Base-by-base conservation (phyloP, 1,140 invertebrate species). In the Theocolax elegans region DNA sequence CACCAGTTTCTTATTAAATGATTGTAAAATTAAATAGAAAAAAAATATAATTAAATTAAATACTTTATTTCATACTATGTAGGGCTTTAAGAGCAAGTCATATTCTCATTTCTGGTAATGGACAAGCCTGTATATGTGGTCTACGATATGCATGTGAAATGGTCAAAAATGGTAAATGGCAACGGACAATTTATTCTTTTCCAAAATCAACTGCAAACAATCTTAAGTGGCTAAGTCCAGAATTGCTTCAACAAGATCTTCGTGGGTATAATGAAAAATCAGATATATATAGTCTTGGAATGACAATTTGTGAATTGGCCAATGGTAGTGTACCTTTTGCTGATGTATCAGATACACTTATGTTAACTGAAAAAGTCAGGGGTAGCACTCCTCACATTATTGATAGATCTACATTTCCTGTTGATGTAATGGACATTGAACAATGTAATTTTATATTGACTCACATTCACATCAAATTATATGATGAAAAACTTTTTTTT, bases 211-310 rank as follows among this genome's bases (percentile, higher is more conserved):
- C 89, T 40, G 87, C 89, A 64, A 85, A 89, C 31, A 92, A 93
- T 79, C 81, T 97, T 1, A 94, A 94, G 81, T 97, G 94, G 94
- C 87, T 95, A 2, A 95, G 94, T 80, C 95, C 95, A 19, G 96
- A 97, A 86, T 82, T 97, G n/a, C 84, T 97, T 23, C 91, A 95
- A 87, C 95, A 96, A 91, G 96, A 97, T 87, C 85, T 97, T 65
- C 87, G 89, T 74, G 95, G 96, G 9, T 97, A 97, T 79, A 93
- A 94, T 80, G 91, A 93, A 79, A 93, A 93, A 76, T 95, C 94
- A 3, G 96, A 97, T 84, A 92, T 96, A 29, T 97, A 97, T 77
- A 97, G 95, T 74, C 73, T 97, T 54, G 96, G 96, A 38, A 93
- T 97, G 67, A 89, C 93, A 15, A 90, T 92, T 42, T 97, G 95